Conservation (phyloP, 2,888 invertebrate genomes). For the Chaitophorus viminalis region DNA sequence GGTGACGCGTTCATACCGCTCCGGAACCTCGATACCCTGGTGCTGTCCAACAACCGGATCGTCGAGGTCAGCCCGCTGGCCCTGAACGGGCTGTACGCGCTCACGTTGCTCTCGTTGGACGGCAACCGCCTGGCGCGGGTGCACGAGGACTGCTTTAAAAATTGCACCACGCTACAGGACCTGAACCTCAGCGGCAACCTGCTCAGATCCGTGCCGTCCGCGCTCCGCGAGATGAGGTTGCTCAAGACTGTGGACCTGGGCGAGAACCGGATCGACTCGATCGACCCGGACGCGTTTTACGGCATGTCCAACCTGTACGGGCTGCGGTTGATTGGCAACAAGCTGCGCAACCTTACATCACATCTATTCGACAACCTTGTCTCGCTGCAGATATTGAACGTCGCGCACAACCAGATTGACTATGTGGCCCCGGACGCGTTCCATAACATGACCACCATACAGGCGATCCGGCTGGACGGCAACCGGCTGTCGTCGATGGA, state of each 20-base stretch:
- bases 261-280: conserved; percentile 86
- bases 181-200: conserved; percentile 88
- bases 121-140: conserved; percentile 84
- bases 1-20: conserved; percentile 87
- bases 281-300: conserved; percentile 85
- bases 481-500: conserved; percentile 90
- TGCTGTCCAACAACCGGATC: conserved; percentile 86
- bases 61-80: conserved; percentile 82
- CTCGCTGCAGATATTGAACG: conserved; percentile 84
- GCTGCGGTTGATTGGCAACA: conserved; percentile 88
- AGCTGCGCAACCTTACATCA: conserved; percentile 86
- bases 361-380: conserved; percentile 85
- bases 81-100: conserved; percentile 84
- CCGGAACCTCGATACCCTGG: conserved; percentile 88
- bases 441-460: conserved; percentile 80
- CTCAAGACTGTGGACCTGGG: conserved; percentile 90
- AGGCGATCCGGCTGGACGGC: conserved; percentile 87
- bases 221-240: conserved; percentile 82
- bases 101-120: conserved; percentile 85
- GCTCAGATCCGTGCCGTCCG: conserved; percentile 86
- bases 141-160: conserved; percentile 85
- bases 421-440: conserved; percentile 89
- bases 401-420: conserved; percentile 89
- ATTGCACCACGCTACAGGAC: conserved; percentile 88
- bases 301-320: conserved; percentile 88